Percentiles rank a stretch among this genome's conserved stretches.
phyloP scores from a whole-genome alignment of 2,113 vertebrate genomes.

The Cyprinus carpio region DNA sequence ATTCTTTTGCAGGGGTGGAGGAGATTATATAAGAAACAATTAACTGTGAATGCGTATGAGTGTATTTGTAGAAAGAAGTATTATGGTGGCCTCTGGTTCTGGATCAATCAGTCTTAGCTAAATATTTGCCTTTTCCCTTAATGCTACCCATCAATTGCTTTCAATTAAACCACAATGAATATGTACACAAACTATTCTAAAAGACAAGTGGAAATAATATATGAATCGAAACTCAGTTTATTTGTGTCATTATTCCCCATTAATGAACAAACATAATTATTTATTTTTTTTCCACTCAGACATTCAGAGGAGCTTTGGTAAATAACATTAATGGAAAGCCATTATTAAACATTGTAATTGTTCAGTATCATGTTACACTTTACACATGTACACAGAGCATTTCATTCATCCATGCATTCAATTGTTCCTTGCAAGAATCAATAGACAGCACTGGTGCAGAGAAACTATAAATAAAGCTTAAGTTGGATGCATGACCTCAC shows the following conservation, averaged over 20 bases:
- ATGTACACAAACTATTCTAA: no score
- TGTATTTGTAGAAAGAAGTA: conserved; percentile 5
- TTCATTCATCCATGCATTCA: conserved; percentile 19
- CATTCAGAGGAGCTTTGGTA: neutral
- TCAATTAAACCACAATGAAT: no score
- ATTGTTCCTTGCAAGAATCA: conserved; percentile 30
- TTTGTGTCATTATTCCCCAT: neutral
- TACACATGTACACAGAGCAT: neutral
- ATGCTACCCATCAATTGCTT: no score
- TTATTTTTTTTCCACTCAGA: neutral
- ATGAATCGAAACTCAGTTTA: neutral
- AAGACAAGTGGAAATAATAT: neutral
- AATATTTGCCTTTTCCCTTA: no score
- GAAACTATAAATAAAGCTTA: conserved; percentile 27
- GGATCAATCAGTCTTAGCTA: neutral
- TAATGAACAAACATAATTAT: neutral
- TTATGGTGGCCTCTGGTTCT: neutral
- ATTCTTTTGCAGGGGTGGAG: conserved; percentile 25
- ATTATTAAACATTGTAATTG: neutral
- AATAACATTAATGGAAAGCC: neutral
- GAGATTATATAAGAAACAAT: conserved; percentile 40
- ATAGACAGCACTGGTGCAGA: conserved; percentile 10
- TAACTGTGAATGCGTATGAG: conserved; percentile 9
- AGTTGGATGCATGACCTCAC: neutral
- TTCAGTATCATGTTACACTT: neutral